Percentiles rank a stretch among this genome's conserved stretches.
These are phyloP conservation scores for Sinohyriopsis cumingii DNA, from an alignment of 2,888 invertebrate species.

Conservation along the genomic window DNA sequence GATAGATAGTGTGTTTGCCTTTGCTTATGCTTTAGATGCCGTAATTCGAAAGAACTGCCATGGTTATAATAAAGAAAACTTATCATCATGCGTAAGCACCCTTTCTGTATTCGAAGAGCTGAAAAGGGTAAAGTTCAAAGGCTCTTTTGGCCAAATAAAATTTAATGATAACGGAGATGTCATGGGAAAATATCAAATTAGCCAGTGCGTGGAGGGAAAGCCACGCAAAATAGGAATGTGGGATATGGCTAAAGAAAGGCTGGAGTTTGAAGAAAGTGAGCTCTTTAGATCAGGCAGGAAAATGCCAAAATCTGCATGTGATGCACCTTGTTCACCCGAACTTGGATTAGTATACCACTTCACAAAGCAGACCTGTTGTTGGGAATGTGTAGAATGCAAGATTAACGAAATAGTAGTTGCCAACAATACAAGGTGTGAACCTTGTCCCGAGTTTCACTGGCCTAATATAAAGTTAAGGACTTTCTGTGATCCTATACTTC, in stretches of 20 bases:
- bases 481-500: slow-evolving; percentile 31
- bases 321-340: slow-evolving; percentile 31
- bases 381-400: slow-evolving; percentile 59
- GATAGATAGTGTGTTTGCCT: slow-evolving; percentile 53
- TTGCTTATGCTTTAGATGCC: slow-evolving; percentile 47
- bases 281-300: slow-evolving; percentile 7
- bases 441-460: slow-evolving; percentile 47
- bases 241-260: slow-evolving; percentile 43
- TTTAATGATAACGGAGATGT: slow-evolving; percentile 62
- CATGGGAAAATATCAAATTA: slow-evolving; percentile 52
- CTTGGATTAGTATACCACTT: slow-evolving; percentile 56
- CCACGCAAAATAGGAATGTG: slow-evolving; percentile 47
- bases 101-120: slow-evolving; percentile 42
- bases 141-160: slow-evolving; percentile 50
- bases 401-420: slow-evolving; percentile 52
- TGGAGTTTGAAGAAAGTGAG: slow-evolving; percentile 30
- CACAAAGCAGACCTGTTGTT: slow-evolving; percentile 60
- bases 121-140: slow-evolving; percentile 41
- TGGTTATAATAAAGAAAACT: not conserved
- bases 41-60: slow-evolving; percentile 45
- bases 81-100: slow-evolving; percentile 43
- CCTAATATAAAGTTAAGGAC: slow-evolving; percentile 31
- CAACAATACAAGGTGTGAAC: slow-evolving; percentile 52
- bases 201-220: slow-evolving; percentile 44
- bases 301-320: slow-evolving; percentile 43